Percentiles rank a stretch among this genome's conserved stretches.
phyloP scores from a whole-genome alignment of 1,140 invertebrate species.

The Drosophila navojoa region DNA sequence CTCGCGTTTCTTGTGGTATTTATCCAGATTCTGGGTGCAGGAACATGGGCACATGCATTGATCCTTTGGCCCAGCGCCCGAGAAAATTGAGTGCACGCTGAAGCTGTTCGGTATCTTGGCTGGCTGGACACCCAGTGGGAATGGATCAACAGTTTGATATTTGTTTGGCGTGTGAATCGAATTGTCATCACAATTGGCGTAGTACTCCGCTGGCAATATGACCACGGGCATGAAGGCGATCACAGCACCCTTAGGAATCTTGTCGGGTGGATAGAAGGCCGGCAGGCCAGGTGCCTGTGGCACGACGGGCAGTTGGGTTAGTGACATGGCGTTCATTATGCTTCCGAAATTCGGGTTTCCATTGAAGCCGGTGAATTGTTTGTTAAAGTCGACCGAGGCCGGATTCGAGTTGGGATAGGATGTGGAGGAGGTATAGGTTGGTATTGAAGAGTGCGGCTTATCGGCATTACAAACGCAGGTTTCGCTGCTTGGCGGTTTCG shows the following conservation, averaged over 20 bases:
- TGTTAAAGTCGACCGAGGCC: slow-evolving; percentile 78
- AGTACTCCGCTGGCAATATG: slow-evolving; percentile 85
- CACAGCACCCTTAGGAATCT: slow-evolving; percentile 84
- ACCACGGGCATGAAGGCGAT: slow-evolving; percentile 87
- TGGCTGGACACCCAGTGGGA: slow-evolving; percentile 77
- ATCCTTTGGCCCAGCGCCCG: slow-evolving; percentile 70
- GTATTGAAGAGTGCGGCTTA: slow-evolving; percentile 76
- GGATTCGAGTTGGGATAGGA: slow-evolving; percentile 67
- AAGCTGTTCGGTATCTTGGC: slow-evolving; percentile 61
- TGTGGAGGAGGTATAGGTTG: slow-evolving; percentile 61
- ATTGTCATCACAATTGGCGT: slow-evolving; percentile 69
- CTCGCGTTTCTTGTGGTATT: slow-evolving; percentile 74
- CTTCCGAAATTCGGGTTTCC: slow-evolving; percentile 78
- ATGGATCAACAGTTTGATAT: slow-evolving; percentile 67
- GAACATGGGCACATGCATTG: slow-evolving; percentile 83
- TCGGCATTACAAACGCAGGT: slow-evolving; percentile 76
- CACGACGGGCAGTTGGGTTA: slow-evolving; percentile 78
- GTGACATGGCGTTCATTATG: slow-evolving; percentile 81
- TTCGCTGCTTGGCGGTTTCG: slow-evolving; percentile 61
- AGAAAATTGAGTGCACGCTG: slow-evolving; percentile 72
- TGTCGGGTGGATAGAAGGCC: slow-evolving; percentile 81
- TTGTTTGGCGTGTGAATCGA: slow-evolving; percentile 53
- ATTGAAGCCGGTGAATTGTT: slow-evolving; percentile 75
- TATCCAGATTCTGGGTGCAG: slow-evolving; percentile 77
- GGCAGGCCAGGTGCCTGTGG: slow-evolving; percentile 74